phyloP scores from a whole-genome alignment of 1,140 invertebrate species.

The Campoletis sonorensis region DNA sequence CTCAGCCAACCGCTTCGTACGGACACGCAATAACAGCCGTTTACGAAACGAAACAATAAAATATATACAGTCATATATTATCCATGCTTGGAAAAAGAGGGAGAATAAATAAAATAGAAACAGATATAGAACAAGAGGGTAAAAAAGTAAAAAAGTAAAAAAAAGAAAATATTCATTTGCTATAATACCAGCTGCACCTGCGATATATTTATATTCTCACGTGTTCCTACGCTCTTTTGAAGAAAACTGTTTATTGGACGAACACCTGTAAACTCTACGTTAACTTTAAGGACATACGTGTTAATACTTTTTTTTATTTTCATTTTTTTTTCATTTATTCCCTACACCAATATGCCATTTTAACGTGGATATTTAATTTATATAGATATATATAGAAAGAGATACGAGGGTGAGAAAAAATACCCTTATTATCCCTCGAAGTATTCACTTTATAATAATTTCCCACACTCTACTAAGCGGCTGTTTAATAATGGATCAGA shows the following conservation, averaged over 20 bases:
- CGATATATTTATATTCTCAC: constrained; percentile 70
- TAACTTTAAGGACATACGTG: constrained; percentile 44
- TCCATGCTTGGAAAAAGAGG: constrained; percentile 20
- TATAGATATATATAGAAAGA: not conserved
- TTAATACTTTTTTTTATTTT: constrained; percentile 20
- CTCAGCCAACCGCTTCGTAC: constrained; percentile 46
- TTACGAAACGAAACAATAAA: constrained; percentile 67
- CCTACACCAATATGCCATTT: not conserved
- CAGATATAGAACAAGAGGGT: not conserved
- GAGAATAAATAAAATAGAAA: constrained; percentile 39
- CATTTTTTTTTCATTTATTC: not conserved
- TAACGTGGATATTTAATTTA: not conserved
- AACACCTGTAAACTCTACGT: constrained; percentile 68
- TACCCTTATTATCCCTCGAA: constrained; percentile 34
- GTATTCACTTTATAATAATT: constrained; percentile 58
- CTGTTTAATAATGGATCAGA: constrained; percentile 55
- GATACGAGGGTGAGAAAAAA: constrained; percentile 10
- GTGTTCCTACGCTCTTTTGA: constrained; percentile 56
- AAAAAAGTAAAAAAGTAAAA: no score
- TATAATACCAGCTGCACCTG: constrained; percentile 63
- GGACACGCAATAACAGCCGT: constrained; percentile 60
- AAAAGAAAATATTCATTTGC: constrained; percentile 47
- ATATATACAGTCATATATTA: constrained; percentile 28
- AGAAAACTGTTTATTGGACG: constrained; percentile 31
- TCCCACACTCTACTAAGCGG: constrained; percentile 61